phyloP scores from a whole-genome alignment of 2,888 invertebrate genomes.

The Cryptophagus acutangulus region DNA sequence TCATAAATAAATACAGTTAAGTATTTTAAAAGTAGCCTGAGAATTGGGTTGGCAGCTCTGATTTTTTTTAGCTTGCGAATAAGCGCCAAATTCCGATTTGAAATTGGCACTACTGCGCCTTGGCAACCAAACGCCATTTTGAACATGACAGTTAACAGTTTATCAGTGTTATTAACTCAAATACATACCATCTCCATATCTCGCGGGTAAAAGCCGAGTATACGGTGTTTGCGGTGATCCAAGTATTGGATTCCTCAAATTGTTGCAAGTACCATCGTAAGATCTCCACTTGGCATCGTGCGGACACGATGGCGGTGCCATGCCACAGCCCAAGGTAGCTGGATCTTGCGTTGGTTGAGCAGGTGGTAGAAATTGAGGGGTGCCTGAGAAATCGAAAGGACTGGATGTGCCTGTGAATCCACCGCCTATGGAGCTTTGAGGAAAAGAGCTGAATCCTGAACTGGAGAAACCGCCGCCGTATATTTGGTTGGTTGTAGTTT shows the following conservation, averaged over 20 bases:
- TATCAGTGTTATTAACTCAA: too few relatives aligned
- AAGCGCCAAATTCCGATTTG: too few relatives aligned
- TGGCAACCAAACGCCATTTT: too few relatives aligned
- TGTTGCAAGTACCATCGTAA: slow-evolving; percentile 93
- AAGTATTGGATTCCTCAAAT: slow-evolving; percentile 73
- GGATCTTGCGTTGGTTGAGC: slow-evolving; percentile 14
- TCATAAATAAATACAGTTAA: too few relatives aligned
- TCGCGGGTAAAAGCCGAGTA: slow-evolving; percentile 58
- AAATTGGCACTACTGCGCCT: too few relatives aligned
- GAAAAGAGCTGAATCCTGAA: not conserved
- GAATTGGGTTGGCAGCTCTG: too few relatives aligned
- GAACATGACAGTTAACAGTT: too few relatives aligned
- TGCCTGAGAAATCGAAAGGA: too few relatives aligned
- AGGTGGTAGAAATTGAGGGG: too few relatives aligned
- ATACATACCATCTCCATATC: slow-evolving; percentile 66
- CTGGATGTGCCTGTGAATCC: not conserved
- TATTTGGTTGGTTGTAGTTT: not conserved
- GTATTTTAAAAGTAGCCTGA: too few relatives aligned
- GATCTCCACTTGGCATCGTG: slow-evolving; percentile 67
- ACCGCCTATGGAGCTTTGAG: not conserved
- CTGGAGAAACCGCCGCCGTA: slow-evolving; percentile 1
- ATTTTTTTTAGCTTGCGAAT: too few relatives aligned
- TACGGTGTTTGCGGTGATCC: slow-evolving; percentile 74
- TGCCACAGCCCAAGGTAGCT: slow-evolving; percentile 27
- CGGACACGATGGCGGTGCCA: slow-evolving; percentile 29